Percentiles rank a stretch among this genome's conserved stretches.
phyloP scores from a whole-genome alignment of 2,113 vertebrate genomes.

The Elephas maximus region DNA sequence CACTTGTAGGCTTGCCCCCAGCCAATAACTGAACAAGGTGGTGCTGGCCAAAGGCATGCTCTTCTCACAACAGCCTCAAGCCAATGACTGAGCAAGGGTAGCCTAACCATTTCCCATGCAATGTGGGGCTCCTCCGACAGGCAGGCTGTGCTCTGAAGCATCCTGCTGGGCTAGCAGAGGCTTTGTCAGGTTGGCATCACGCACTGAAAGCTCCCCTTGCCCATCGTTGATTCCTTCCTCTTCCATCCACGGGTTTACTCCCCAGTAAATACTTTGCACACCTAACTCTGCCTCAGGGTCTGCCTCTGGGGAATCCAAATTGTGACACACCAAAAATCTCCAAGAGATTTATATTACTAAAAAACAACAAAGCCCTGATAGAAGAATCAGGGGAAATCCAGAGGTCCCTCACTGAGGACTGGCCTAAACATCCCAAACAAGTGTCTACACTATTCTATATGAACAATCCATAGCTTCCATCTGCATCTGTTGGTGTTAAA shows the following conservation, averaged over 20 bases:
- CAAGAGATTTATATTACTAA: not conserved
- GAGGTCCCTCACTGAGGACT: not conserved
- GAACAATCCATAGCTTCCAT: not conserved
- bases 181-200: not conserved
- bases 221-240: not conserved
- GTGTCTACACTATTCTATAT: not conserved
- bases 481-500: conserved; percentile 24
- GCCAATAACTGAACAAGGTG: not conserved
- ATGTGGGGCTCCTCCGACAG: fast-evolving
- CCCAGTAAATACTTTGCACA: not conserved
- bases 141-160: not conserved
- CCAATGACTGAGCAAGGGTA: not conserved
- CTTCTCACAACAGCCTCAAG: not conserved
- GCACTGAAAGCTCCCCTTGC: not conserved
- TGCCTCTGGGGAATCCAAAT: not conserved
- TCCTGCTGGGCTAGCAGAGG: not conserved
- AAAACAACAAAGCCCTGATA: not conserved
- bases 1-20: not conserved
- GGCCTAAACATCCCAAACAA: not conserved
- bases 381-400: conserved; percentile 1
- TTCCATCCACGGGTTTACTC: not conserved
- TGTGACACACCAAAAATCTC: not conserved
- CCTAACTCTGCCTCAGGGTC: not conserved
- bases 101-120: not conserved
- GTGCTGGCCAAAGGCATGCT: not conserved